These are phyloP conservation scores for Augochlora pura DNA, from an alignment of 1,140 invertebrate genomes.

Conservation along the genomic window DNA sequence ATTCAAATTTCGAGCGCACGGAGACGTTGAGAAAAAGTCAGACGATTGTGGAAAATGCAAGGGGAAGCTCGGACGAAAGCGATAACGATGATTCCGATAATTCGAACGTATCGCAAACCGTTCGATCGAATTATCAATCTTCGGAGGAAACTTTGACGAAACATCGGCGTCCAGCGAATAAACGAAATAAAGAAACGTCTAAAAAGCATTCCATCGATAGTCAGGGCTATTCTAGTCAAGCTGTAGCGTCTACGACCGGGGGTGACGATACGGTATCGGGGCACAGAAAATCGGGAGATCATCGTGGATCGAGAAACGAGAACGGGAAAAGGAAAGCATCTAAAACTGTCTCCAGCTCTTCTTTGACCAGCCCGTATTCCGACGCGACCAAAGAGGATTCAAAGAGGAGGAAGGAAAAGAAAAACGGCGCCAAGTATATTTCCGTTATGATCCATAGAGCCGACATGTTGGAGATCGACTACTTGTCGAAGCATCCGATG, in stretches of 20 bases:
- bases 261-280: neutral
- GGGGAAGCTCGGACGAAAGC: neutral
- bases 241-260: neutral
- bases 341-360: neutral
- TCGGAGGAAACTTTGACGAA: conserved; percentile 14
- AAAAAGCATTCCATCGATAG: neutral
- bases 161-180: neutral
- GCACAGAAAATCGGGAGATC: neutral
- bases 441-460: conserved; percentile 71
- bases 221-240: neutral
- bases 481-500: conserved; percentile 74
- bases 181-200: neutral
- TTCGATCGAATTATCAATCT: conserved; percentile 15
- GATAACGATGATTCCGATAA: neutral
- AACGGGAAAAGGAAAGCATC: neutral
- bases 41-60: too few species aligned
- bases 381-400: conserved; percentile 33
- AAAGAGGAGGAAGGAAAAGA: conserved; percentile 47
- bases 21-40: neutral
- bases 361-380: neutral
- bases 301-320: neutral
- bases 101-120: neutral
- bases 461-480: conserved; percentile 72
- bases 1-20: neutral
- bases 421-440: conserved; percentile 60